phyloP scores from a whole-genome alignment of 2,113 vertebrate genomes.

The Pao palembangensis region DNA sequence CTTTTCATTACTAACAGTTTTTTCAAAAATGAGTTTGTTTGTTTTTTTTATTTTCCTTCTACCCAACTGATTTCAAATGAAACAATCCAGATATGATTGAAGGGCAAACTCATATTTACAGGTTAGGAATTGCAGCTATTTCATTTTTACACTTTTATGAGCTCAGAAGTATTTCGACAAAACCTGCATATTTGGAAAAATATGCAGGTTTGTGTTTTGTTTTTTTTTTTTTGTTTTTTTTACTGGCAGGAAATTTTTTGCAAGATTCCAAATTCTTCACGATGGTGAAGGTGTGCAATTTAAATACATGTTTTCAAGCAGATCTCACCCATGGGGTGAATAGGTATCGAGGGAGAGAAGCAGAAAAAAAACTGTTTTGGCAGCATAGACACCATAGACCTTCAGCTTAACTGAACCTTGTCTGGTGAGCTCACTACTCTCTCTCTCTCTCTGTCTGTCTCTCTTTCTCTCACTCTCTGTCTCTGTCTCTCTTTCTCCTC shows the following conservation, averaged over 20 bases:
- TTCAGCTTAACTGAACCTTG: constrained; percentile 37
- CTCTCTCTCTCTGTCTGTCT: constrained; percentile 25
- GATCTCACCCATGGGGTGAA: too few relatives aligned
- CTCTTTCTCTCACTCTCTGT: constrained; percentile 12
- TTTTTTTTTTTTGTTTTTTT: neutral
- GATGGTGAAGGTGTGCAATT: too few relatives aligned
- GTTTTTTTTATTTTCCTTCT: neutral
- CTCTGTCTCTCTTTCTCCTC: neutral
- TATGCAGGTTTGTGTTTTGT: neutral
- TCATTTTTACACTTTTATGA: too few relatives aligned
- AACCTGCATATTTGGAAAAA: too few relatives aligned
- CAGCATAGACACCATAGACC: constrained; percentile 26
- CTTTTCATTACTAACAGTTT: neutral
- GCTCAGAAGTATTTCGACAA: neutral
- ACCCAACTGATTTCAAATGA: neutral
- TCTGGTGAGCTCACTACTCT: constrained; percentile 14
- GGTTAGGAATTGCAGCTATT: too few relatives aligned
- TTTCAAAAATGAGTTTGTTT: neutral
- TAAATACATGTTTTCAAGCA: too few relatives aligned
- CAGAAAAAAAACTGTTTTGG: constrained; percentile 14
- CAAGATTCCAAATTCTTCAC: too few relatives aligned
- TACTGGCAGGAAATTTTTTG: constrained; percentile 8
- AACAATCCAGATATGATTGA: too few relatives aligned
- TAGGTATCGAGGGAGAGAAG: too few relatives aligned
- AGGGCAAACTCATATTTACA: too few relatives aligned